Percentiles rank a stretch among this genome's conserved stretches.
These are phyloP conservation scores for Nasua narica DNA, from an alignment of 2,797 vertebrate species.

Conservation along the genomic window DNA sequence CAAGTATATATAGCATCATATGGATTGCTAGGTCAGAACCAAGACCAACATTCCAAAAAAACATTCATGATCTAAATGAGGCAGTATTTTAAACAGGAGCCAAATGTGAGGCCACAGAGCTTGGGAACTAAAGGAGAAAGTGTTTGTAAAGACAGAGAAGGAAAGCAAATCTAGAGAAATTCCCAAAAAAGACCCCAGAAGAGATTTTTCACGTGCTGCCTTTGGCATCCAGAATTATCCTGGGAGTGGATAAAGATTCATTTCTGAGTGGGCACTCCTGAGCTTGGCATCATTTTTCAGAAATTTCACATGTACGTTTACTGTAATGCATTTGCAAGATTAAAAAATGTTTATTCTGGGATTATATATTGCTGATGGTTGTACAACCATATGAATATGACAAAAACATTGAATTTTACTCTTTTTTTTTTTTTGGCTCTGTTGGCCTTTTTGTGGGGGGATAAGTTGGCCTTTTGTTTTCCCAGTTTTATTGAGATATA, in stretches of 20 bases:
- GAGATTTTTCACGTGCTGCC: not conserved
- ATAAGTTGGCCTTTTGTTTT: not conserved
- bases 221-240: not conserved
- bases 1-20: not conserved
- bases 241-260: not conserved
- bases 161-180: not conserved
- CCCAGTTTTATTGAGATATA: not conserved
- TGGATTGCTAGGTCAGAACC: not conserved
- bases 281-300: not conserved
- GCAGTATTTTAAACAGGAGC: not conserved
- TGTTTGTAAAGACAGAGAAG: not conserved
- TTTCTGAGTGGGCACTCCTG: not conserved
- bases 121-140: not conserved
- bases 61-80: not conserved
- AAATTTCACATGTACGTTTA: not conserved
- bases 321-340: not conserved
- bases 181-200: not conserved
- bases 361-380: not conserved
- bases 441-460: not conserved
- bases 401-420: not conserved
- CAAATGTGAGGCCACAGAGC: not conserved
- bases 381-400: not conserved
- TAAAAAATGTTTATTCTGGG: not conserved
- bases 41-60: constrained; percentile 1
- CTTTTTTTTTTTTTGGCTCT: not conserved